Evolutionary conservation across 92 coral and sea anemone species (phyloP).

Genomic region (Montipora capitata): DNA sequence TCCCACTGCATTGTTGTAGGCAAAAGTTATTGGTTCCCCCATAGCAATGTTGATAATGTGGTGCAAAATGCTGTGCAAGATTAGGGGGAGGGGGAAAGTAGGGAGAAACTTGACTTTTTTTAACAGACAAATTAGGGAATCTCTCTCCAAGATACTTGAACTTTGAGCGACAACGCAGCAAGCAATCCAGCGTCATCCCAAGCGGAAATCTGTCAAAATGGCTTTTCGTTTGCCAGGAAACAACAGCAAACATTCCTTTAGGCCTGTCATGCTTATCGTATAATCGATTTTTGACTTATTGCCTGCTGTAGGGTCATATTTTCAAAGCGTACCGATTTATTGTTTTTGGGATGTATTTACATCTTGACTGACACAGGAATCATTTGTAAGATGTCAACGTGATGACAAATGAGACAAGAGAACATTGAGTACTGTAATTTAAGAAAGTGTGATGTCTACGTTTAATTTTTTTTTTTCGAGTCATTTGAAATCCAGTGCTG

Average conservation of each 20-base stretch:
- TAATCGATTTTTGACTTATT: neutral
- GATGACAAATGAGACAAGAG: constrained; percentile 22
- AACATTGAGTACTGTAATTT: neutral
- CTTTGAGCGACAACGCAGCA: neutral
- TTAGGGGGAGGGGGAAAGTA: no score
- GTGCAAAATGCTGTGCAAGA: no score
- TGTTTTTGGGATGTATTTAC: constrained; percentile 5
- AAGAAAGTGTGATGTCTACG: neutral
- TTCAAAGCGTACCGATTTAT: constrained; percentile 38
- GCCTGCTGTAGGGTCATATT: neutral
- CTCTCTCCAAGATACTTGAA: constrained; percentile 2
- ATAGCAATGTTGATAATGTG: no score
- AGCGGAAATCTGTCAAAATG: constrained; percentile 29
- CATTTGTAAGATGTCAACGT: constrained; percentile 27
- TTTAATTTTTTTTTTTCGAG: no score
- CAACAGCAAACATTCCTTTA: neutral
- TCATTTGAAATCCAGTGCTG: no score
- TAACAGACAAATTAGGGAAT: no score
- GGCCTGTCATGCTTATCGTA: neutral
- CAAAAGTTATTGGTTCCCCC: no score
- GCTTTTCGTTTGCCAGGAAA: neutral
- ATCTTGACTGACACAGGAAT: neutral
- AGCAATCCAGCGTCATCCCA: neutral
- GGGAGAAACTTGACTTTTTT: no score
- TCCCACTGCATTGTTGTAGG: no score